Conservation (phyloP, 2,888 invertebrate species). For the Eilema griseolum region DNA sequence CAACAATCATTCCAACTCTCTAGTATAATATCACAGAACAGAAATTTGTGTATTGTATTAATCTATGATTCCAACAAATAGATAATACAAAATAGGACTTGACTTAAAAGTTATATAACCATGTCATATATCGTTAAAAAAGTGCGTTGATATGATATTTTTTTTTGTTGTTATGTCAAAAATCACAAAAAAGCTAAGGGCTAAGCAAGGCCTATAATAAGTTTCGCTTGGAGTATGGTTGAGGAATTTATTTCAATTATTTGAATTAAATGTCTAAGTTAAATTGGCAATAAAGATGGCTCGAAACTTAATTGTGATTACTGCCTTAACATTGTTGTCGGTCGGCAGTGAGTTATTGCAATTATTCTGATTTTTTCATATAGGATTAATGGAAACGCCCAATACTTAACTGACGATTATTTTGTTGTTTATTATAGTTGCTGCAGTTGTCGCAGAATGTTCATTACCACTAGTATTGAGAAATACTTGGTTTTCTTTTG, state of each 20-base stretch:
- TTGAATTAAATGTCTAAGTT: slow-evolving; percentile 40
- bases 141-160: too few species aligned
- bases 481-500: slow-evolving; percentile 97
- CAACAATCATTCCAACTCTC: too few species aligned
- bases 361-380: slow-evolving; percentile 33
- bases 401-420: slow-evolving; percentile 47
- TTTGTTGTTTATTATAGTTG: slow-evolving; percentile 62
- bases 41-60: too few species aligned
- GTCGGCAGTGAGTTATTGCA: slow-evolving; percentile 55
- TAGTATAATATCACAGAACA: too few species aligned
- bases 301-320: slow-evolving; percentile 40
- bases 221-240: too few species aligned
- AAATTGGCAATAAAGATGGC: slow-evolving; percentile 52
- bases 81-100: too few species aligned
- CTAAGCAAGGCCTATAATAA: too few species aligned
- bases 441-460: slow-evolving; percentile 83
- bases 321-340: slow-evolving; percentile 49
- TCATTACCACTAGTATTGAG: slow-evolving; percentile 92
- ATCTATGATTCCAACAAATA: too few species aligned
- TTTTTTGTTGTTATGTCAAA: too few species aligned
- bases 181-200: too few species aligned
- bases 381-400: slow-evolving; percentile 72
- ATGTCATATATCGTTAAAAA: too few species aligned
- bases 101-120: too few species aligned
- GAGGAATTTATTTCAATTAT: background rate